phyloP scores from a whole-genome alignment of 2,888 invertebrate genomes.

The Schizaphis graminum region DNA sequence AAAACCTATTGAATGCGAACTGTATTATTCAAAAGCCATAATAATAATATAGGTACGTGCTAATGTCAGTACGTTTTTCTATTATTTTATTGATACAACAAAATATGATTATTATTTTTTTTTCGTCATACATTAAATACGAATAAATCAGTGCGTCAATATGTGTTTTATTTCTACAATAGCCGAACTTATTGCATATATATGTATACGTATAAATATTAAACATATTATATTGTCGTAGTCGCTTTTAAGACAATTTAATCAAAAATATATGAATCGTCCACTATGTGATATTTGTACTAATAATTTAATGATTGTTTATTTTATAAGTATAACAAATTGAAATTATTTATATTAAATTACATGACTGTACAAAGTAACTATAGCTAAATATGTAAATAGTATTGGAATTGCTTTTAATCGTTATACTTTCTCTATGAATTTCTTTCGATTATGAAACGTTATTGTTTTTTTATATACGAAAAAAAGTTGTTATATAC shows the following conservation, averaged over 20 bases:
- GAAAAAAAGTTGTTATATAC: too few species aligned
- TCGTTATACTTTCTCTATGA: not conserved
- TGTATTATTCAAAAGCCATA: slow-evolving; percentile 26
- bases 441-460: not conserved
- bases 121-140: not conserved
- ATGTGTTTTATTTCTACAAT: not conserved
- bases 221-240: too few species aligned
- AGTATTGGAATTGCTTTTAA: not conserved
- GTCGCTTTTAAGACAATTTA: not conserved
- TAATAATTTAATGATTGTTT: not conserved
- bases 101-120: slow-evolving; percentile 21
- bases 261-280: not conserved
- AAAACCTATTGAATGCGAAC: slow-evolving; percentile 13
- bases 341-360: not conserved
- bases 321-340: not conserved
- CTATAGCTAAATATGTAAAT: not conserved
- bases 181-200: too few species aligned
- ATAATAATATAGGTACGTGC: not conserved
- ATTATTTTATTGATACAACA: not conserved
- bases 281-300: not conserved
- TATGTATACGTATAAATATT: too few species aligned
- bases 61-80: not conserved
- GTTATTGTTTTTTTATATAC: too few species aligned
- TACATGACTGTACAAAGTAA: not conserved
- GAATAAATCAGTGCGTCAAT: not conserved